Evolutionary conservation across 2,888 invertebrate genomes (phyloP), one percentile per base, ranked within the genome.

Genomic region (Rutpela maculata): DNA sequence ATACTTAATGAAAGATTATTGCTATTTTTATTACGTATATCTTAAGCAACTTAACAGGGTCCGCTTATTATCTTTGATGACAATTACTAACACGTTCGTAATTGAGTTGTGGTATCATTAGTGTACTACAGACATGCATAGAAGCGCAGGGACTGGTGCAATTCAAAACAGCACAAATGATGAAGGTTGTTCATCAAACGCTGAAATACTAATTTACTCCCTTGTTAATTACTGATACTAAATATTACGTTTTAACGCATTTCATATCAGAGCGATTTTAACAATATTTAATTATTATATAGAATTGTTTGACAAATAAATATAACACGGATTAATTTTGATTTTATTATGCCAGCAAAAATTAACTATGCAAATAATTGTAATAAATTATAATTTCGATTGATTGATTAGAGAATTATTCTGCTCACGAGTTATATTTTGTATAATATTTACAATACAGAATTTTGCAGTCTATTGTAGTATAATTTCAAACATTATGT

Each of bases 91-190:
- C 22, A 38, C 22, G 38, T 65, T 65, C 65, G 43, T 17, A 65
- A 65, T 65, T 65, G 65, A 65, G 65, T 65, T 65, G 65, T 19
- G 65, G 65, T 65, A 43, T 65, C 43, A 65, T 65, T 65, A 65
- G 65, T 65, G 65, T 22, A 50, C 43, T 65, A 43, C 65, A 65
- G 65, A 43, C 43, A 65, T 65, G 65, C 65, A 43, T 43, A 5
- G 65, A 12, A 43, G 43, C 65, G 65, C 65, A 12, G 35, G 62
- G 17, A 62, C 63, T 65, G 43, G 18, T 38, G 43, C 65, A 65
- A 65, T 65, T 43, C 43, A 65, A 65, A 65, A 65, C 43, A 43
- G n/a, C 18, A 65, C 65, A 43, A 65, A 65, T 38, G 65, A 43
- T 22, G 63, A 38, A 65, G 43, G 19, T 22, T 43, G 65, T 65